Conservation (phyloP, 2,113 vertebrate genomes). For the Cyanistes caeruleus region DNA sequence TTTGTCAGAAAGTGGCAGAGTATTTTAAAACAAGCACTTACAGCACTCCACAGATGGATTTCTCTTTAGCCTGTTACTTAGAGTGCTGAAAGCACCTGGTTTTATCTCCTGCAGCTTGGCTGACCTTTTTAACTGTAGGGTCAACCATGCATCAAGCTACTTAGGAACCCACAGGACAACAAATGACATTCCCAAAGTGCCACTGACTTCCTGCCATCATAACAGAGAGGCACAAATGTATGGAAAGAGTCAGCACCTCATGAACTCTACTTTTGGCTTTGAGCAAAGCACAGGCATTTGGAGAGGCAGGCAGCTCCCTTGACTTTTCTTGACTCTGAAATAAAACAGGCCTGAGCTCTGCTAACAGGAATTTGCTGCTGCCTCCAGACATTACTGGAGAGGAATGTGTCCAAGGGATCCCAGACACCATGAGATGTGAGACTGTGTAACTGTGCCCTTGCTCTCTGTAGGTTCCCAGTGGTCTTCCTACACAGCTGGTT, state of each 20-base stretch:
- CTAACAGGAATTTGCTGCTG: background rate
- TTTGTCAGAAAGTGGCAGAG: background rate
- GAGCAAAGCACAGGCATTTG: background rate
- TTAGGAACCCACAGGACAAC: background rate
- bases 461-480: background rate
- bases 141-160: background rate
- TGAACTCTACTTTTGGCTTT: background rate
- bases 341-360: background rate
- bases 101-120: background rate
- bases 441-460: background rate
- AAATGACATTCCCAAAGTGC: background rate
- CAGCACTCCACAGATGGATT: background rate
- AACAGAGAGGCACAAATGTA: background rate
- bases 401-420: background rate
- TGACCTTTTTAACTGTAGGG: background rate
- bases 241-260: background rate
- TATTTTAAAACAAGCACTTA: background rate
- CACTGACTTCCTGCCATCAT: background rate
- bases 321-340: background rate
- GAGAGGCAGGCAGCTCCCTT: background rate
- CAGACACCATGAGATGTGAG: background rate
- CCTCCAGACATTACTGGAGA: background rate
- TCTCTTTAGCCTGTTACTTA: background rate
- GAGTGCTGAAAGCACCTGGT: background rate
- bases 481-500: background rate